Evolutionary conservation across 1,140 invertebrate genomes (phyloP), one percentile per base, ranked within the genome.

Genomic region (Antheraea mylitta): DNA sequence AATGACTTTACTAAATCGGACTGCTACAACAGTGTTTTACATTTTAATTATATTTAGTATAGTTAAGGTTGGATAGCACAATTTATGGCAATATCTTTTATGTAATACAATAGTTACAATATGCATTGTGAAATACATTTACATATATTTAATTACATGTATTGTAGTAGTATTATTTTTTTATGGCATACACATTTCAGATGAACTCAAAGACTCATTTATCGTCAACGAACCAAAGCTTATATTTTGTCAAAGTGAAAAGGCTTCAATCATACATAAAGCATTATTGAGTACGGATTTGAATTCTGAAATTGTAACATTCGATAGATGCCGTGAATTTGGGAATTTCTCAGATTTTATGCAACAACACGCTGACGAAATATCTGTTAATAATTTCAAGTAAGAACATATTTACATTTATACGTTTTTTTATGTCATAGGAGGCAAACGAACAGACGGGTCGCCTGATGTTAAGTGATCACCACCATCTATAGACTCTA

Each of bases 181-280:
- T 30, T 4, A 30, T 30, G 22, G 22, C 4, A 30, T 30, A 30
- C 22, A 30, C 22, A 30, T 76, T 71, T 42, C 73, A 80, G 78
- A 67, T 38, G 78, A 80, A 18, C 59, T 80, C 1, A 45, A 78
- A 71, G 48, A 60, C 6, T 18, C 38, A 3, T 78, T 80, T 45
- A 48, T 22, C 3, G 58, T 65, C n/a, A 58, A 11, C 19, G 66
- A 75, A 45, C 78, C 78, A 11, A 80, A 80, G 58, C 4, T 78
- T 13, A 62, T 76, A 18, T 78, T 80, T 42, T 78, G 76, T 22
- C 74, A 80, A 67, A 66, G 62, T 3, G 67, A 73, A 13, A 74
- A 64, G 18, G 53, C 70, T 2, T 18, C 10, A 8, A 71, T 72
- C 18, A 19, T 72, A 11, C 16, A 71, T 30, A 19, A 42, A 58